Evolutionary conservation across 2,888 invertebrate genomes (phyloP).

Genomic region (Pemphredon lugubris): DNA sequence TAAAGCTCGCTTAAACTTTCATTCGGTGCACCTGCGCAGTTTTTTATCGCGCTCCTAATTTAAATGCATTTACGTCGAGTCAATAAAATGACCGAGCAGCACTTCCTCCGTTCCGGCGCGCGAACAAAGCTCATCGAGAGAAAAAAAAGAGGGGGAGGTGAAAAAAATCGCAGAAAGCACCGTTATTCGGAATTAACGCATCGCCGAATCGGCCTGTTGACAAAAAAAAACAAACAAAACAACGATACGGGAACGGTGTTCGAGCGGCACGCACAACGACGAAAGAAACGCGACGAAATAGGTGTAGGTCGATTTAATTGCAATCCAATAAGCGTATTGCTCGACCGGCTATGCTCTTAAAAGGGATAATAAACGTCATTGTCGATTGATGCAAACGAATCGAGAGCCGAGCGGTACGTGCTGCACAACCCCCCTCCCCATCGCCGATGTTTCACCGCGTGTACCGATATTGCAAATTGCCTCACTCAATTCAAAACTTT

Average conservation of each 20-base stretch:
- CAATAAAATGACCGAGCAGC: slow-evolving; percentile 12
- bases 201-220: background rate
- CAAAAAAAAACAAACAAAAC: slow-evolving; percentile 6
- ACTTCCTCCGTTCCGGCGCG: slow-evolving; percentile 8
- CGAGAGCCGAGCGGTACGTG: slow-evolving; percentile 9
- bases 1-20: slow-evolving; percentile 41
- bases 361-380: slow-evolving; percentile 47
- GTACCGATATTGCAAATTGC: slow-evolving; percentile 49
- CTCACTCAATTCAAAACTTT: slow-evolving; percentile 28
- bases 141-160: background rate
- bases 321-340: slow-evolving; percentile 37
- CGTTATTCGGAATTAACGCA: background rate
- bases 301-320: slow-evolving; percentile 24
- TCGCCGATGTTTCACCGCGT: slow-evolving; percentile 23
- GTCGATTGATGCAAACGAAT: slow-evolving; percentile 30
- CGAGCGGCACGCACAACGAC: too few relatives aligned
- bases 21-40: slow-evolving; percentile 38
- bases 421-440: too few relatives aligned
- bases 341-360: slow-evolving; percentile 22
- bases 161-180: background rate
- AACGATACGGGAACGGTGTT: too few relatives aligned
- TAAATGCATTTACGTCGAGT: slow-evolving; percentile 30
- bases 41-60: slow-evolving; percentile 39
- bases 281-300: slow-evolving; percentile 5
- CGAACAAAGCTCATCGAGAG: background rate